A percentile compares a stretch with the other conserved stretches of the same genome.
phyloP scores from a whole-genome alignment of 2,888 invertebrate genomes.

The Plutella xylostella region DNA sequence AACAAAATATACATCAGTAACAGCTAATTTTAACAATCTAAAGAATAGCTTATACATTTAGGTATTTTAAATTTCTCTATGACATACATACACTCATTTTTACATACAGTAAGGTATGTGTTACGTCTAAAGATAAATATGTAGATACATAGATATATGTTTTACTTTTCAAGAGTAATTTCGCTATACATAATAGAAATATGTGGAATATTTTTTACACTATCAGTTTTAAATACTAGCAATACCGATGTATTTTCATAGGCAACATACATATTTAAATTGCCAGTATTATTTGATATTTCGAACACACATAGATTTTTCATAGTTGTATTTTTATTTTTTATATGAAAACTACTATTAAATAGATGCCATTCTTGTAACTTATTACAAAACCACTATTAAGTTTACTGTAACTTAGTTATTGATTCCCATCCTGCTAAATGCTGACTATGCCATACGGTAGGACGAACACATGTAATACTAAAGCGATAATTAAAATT shows the following conservation, averaged over 20 bases:
- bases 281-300: background rate
- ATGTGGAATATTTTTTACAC: background rate
- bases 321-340: background rate
- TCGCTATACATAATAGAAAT: slow-evolving; percentile 17
- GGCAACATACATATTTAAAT: no score
- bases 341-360: background rate
- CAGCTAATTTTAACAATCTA: slow-evolving; percentile 52
- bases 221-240: background rate
- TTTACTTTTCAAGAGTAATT: background rate
- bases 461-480: background rate
- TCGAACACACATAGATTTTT: background rate
- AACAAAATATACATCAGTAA: slow-evolving; percentile 39
- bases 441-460: background rate
- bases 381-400: no score
- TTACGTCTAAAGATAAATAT: background rate
- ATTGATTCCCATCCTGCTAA: no score
- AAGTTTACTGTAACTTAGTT: no score
- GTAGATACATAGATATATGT: background rate
- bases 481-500: background rate
- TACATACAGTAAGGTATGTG: slow-evolving; percentile 2
- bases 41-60: background rate
- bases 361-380: no score
- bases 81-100: background rate
- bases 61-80: background rate
- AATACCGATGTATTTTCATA: no score